Evolutionary conservation across 2,888 invertebrate genomes (phyloP).

Genomic region (Cacoxenus indagator): DNA sequence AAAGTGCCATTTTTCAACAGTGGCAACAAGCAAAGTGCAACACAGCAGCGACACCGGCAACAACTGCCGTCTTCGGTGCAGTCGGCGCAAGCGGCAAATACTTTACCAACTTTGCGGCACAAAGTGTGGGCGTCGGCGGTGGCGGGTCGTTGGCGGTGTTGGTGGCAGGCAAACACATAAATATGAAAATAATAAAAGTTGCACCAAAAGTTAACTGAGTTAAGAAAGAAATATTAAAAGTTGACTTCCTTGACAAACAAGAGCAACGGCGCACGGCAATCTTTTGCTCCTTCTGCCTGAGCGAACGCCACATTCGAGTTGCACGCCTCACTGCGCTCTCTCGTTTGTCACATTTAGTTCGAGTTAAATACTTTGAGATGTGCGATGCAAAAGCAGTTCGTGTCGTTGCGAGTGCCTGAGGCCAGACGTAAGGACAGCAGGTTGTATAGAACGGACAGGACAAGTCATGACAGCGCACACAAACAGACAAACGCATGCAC

Average conservation of each 20-base stretch:
- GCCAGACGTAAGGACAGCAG: too few relatives aligned
- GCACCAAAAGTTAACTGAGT: conserved; percentile 9
- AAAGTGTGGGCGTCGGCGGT: too few relatives aligned
- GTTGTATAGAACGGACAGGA: background rate
- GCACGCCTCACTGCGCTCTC: conserved; percentile 10
- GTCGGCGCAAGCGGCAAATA: background rate
- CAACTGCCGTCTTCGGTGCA: background rate
- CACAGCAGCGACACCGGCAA: background rate
- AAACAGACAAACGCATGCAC: background rate
- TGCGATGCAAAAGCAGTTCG: background rate
- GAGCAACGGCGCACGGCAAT: conserved; percentile 13
- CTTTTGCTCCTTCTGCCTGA: background rate
- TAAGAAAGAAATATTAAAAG: conserved; percentile 17
- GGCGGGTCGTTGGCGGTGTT: conserved; percentile 38
- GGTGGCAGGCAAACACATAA: conserved; percentile 38
- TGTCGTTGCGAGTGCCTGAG: conserved; percentile 5
- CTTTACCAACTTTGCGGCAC: background rate
- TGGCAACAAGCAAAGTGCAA: conserved; percentile 1
- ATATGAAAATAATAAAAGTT: background rate
- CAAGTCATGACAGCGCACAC: background rate
- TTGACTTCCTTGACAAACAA: background rate
- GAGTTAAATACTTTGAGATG: conserved; percentile 23
- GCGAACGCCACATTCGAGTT: background rate
- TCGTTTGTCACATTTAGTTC: conserved; percentile 43
- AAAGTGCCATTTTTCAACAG: conserved; percentile 47